Evolutionary conservation across 2,113 vertebrate species (phyloP).

Genomic region (Falco punctatus): DNA sequence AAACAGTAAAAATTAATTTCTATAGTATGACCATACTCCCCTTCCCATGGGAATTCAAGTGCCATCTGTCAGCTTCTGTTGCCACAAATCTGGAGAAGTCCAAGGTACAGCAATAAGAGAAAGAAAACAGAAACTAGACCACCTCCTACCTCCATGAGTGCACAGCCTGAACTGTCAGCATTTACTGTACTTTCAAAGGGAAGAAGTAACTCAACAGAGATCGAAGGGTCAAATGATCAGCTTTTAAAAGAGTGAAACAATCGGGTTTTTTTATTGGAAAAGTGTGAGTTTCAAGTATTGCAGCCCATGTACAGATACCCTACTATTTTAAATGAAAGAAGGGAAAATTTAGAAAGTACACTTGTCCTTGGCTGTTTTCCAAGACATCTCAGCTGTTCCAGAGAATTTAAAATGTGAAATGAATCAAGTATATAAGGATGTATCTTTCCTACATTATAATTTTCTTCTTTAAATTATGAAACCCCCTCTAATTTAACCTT

Average conservation of each 20-base stretch:
- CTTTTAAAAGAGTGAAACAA: background rate
- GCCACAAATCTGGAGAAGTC: background rate
- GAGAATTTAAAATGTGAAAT: constrained; percentile 14
- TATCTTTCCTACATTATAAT: background rate
- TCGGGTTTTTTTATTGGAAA: background rate
- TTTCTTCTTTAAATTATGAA: background rate
- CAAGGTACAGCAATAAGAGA: background rate
- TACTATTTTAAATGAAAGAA: background rate
- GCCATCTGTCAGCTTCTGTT: background rate
- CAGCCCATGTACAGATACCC: background rate
- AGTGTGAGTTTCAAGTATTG: background rate
- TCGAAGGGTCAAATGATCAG: background rate
- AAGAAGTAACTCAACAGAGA: background rate
- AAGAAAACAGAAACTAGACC: background rate
- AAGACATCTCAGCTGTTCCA: background rate
- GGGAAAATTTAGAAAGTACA: background rate
- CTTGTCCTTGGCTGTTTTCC: constrained; percentile 1
- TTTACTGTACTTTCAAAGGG: background rate
- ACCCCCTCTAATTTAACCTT: background rate
- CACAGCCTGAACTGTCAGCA: background rate
- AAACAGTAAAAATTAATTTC: accelerated
- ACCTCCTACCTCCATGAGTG: background rate
- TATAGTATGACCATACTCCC: background rate
- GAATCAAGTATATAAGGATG: background rate
- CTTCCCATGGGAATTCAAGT: background rate